Conservation (phyloP, 53 echinoderm and acorn worm species). For the Henricia sp. region DNA sequence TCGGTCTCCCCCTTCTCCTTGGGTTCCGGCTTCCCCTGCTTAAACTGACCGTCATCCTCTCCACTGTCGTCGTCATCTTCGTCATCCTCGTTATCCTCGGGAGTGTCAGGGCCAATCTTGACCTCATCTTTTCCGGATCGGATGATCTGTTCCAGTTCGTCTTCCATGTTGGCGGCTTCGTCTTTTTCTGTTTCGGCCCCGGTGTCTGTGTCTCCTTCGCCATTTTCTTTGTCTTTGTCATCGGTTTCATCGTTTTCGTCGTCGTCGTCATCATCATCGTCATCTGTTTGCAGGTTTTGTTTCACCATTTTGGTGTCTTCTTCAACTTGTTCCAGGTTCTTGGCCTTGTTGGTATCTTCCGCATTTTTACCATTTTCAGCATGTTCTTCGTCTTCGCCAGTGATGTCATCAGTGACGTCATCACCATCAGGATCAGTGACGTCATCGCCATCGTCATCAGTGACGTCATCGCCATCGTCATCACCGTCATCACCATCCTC, state of each 20-base stretch:
- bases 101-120: neutral
- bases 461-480: neutral
- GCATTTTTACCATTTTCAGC: neutral
- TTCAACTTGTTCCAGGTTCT: neutral
- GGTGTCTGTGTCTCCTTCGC: neutral
- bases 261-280: neutral
- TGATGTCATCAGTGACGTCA: neutral
- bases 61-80: conserved; percentile 10
- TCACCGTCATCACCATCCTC: conserved; percentile 11
- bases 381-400: conserved; percentile 1
- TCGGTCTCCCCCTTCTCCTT: neutral
- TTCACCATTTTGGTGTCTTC: neutral
- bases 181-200: neutral
- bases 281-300: neutral
- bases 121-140: neutral
- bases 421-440: neutral
- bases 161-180: neutral
- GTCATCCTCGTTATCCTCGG: neutral
- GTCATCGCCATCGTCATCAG: conserved; percentile 5
- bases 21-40: neutral
- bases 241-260: conserved; percentile 1
- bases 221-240: conserved; percentile 18
- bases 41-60: conserved; percentile 4
- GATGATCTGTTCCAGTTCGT: neutral
- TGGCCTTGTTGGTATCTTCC: neutral